These are phyloP conservation scores for Aradophagus sp. DNA, from an alignment of 1,140 invertebrate genomes.

Conservation along the genomic window DNA sequence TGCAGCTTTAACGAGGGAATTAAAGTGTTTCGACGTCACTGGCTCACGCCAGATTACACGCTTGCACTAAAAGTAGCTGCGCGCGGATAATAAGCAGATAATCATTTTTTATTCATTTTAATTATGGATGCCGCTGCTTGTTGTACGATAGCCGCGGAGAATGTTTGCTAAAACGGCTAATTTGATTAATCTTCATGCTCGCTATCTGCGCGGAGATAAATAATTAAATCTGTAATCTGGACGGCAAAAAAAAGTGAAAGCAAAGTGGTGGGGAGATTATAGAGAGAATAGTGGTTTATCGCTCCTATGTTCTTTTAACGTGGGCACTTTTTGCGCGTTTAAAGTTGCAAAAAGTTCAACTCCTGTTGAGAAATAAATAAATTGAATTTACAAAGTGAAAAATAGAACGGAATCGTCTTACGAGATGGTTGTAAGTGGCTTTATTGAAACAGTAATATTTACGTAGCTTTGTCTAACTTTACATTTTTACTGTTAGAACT, in stretches of 20 bases:
- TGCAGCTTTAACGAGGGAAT: slow-evolving; percentile 63
- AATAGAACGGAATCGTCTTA: too few relatives aligned
- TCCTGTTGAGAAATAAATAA: too few relatives aligned
- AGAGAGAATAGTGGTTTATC: neutral
- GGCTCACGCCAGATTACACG: slow-evolving; percentile 57
- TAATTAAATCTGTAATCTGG: slow-evolving; percentile 14
- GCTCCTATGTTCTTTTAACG: too few relatives aligned
- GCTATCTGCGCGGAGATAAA: slow-evolving; percentile 1
- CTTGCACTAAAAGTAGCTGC: slow-evolving; percentile 48
- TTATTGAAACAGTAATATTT: too few relatives aligned
- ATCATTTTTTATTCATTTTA: slow-evolving; percentile 35
- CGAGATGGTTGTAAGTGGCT: too few relatives aligned
- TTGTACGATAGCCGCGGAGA: slow-evolving; percentile 7
- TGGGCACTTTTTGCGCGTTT: too few relatives aligned
- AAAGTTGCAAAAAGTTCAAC: too few relatives aligned
- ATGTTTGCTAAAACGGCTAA: slow-evolving; percentile 13
- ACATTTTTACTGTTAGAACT: too few relatives aligned
- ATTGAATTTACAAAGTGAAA: too few relatives aligned
- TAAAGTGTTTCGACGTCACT: slow-evolving; percentile 62
- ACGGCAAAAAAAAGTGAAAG: neutral
- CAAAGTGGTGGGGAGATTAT: neutral
- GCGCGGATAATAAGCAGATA: slow-evolving; percentile 41
- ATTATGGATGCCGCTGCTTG: slow-evolving; percentile 7
- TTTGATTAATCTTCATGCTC: slow-evolving; percentile 17
- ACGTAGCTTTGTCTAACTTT: too few relatives aligned